Evolutionary conservation across 2,888 invertebrate species (phyloP).

Genomic region (Blastobasis adustella): DNA sequence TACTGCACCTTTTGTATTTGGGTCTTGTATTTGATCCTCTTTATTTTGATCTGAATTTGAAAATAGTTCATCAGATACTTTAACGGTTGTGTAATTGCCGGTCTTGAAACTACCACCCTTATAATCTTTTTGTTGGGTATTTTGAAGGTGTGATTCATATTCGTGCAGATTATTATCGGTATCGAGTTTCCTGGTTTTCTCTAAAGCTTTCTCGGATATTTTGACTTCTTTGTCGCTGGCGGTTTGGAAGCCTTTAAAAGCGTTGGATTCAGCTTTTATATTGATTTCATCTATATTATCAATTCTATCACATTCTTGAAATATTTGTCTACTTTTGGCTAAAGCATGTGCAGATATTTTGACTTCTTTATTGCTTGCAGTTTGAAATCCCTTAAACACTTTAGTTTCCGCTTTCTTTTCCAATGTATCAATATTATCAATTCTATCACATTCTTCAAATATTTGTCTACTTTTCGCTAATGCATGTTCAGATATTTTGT

Average conservation of each 20-base stretch:
- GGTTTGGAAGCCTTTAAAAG: slow-evolving; percentile 29
- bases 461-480: slow-evolving; percentile 37
- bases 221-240: slow-evolving; percentile 37
- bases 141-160: too few species aligned
- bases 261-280: not conserved
- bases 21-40: not conserved
- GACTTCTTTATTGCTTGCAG: slow-evolving; percentile 26
- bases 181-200: slow-evolving; percentile 17
- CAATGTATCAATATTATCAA: not conserved
- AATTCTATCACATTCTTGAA: not conserved
- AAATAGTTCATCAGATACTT: too few species aligned
- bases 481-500: slow-evolving; percentile 37
- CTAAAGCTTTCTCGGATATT: slow-evolving; percentile 24
- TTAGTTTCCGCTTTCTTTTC: not conserved
- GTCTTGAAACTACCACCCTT: too few species aligned
- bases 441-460: slow-evolving; percentile 25
- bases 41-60: too few species aligned
- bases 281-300: not conserved
- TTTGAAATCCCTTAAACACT: slow-evolving; percentile 22
- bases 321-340: slow-evolving; percentile 28
- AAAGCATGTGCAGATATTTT: slow-evolving; percentile 31
- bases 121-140: too few species aligned
- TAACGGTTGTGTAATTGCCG: too few species aligned
- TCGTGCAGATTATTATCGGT: not conserved
- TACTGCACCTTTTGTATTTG: slow-evolving; percentile 2